Conservation (phyloP, 1,140 invertebrate species). For the Myzus persicae region DNA sequence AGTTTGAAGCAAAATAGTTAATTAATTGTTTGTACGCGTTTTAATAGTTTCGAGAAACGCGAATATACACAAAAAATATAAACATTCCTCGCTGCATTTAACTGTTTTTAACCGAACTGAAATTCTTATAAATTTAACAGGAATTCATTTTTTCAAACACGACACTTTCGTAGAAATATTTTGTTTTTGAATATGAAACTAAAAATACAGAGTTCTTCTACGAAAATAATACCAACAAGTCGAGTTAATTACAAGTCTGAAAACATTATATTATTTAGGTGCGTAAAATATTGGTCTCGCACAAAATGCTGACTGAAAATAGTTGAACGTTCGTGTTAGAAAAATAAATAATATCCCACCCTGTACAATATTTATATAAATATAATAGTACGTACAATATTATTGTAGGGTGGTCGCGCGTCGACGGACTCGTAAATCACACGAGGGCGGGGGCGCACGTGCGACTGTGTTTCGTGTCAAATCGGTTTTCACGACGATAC, state of each 20-base stretch:
- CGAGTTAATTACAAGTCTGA: no score
- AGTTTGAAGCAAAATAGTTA: neutral
- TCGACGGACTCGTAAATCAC: conserved; percentile 27
- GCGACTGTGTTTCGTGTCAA: conserved; percentile 34
- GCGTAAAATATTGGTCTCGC: neutral
- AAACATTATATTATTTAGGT: neutral
- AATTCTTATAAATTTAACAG: neutral
- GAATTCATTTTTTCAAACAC: neutral
- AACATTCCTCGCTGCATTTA: neutral
- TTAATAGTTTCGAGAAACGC: neutral
- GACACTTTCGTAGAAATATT: neutral
- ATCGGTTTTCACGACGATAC: conserved; percentile 13
- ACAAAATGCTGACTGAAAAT: neutral
- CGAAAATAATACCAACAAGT: no score
- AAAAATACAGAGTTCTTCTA: no score
- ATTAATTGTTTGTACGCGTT: neutral
- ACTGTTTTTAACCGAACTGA: neutral
- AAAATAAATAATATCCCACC: neutral
- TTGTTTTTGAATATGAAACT: neutral
- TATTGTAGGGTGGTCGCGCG: neutral
- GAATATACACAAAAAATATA: neutral
- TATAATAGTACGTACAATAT: neutral
- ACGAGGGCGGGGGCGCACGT: neutral
- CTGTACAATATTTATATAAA: neutral
- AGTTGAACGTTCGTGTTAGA: neutral